Percentiles rank a stretch among this genome's conserved stretches.
phyloP scores from a whole-genome alignment of 2,113 vertebrate species.

The Podocnemis expansa region DNA sequence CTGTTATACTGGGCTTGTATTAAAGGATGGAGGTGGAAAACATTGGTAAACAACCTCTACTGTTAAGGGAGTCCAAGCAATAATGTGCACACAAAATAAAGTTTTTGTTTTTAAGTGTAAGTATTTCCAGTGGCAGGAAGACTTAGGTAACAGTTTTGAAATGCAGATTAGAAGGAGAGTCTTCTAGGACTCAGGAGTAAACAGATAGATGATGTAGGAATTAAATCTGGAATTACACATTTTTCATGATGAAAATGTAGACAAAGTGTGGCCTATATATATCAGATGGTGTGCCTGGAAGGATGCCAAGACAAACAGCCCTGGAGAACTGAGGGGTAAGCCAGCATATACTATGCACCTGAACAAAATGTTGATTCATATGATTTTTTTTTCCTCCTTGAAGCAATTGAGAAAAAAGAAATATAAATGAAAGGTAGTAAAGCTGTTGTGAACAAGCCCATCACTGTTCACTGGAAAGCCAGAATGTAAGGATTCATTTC shows the following conservation, averaged over 20 bases:
- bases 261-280: background rate
- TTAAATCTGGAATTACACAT: background rate
- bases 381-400: background rate
- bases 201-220: background rate
- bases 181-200: background rate
- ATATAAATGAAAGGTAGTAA: background rate
- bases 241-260: constrained; percentile 19
- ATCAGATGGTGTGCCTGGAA: background rate
- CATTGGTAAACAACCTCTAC: background rate
- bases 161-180: background rate
- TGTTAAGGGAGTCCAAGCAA: background rate
- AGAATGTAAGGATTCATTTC: constrained; percentile 22
- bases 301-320: constrained; percentile 26
- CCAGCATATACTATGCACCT: background rate
- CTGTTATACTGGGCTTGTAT: background rate
- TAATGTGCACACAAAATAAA: background rate
- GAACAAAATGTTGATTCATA: constrained; percentile 51
- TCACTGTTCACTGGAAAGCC: constrained; percentile 18
- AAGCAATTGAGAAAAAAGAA: constrained; percentile 41
- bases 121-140: background rate
- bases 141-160: background rate
- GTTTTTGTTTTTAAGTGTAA: background rate
- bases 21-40: background rate
- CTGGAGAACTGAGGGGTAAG: constrained; percentile 24
- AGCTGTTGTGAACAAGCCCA: constrained; percentile 29